These are phyloP conservation scores for Peromyscus californicus DNA, from an alignment of 2,113 vertebrate genomes.

Conservation along the genomic window DNA sequence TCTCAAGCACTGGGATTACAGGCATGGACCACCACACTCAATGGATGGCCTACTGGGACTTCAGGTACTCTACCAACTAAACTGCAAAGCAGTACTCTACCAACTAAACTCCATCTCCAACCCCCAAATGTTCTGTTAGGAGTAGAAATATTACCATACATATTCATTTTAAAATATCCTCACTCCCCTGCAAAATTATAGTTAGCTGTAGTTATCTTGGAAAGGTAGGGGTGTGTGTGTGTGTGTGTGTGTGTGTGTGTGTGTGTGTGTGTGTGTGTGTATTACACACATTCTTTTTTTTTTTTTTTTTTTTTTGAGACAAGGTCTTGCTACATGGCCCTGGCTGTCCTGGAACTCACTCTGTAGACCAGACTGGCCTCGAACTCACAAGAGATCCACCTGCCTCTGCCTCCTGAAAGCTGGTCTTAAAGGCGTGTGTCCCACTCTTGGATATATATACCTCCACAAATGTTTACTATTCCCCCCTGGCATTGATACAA, in stretches of 20 bases:
- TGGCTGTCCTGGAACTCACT: background rate
- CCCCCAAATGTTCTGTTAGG: background rate
- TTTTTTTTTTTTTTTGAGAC: background rate
- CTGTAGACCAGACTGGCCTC: background rate
- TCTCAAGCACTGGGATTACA: background rate
- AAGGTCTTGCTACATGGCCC: background rate
- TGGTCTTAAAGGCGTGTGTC: background rate
- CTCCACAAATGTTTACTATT: background rate
- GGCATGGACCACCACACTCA: no score
- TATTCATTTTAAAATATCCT: background rate
- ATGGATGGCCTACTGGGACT: background rate
- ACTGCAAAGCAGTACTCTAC: background rate
- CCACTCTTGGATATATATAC: background rate
- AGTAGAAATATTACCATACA: background rate
- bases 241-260: no score
- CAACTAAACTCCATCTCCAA: background rate
- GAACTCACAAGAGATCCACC: background rate
- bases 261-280: no score
- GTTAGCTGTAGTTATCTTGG: background rate
- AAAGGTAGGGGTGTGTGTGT: background rate
- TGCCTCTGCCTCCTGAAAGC: background rate
- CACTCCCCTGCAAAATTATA: background rate
- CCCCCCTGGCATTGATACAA: background rate
- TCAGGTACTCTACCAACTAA: background rate
- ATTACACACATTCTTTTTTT: no score